Evolutionary conservation across 2,113 vertebrate species (phyloP), one percentile per base, ranked within the genome.

Genomic region (Passer montanus): DNA sequence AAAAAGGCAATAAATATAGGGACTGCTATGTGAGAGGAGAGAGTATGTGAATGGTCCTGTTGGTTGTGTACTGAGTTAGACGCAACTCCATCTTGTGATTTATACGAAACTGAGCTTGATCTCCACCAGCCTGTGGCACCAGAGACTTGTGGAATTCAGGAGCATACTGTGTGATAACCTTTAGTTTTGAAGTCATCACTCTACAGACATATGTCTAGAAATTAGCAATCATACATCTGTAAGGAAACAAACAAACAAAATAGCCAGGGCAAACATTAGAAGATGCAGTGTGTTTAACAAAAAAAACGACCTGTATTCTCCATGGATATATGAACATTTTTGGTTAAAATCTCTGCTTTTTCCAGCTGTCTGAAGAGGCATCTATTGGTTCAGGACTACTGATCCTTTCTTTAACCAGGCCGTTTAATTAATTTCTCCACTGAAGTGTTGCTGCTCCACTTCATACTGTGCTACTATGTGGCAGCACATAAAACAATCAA

Each of bases 41-140:
- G 30, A 52, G 11, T 20, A n/a, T 0, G 2, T 26, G 27, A 21
- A 22, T 1, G 0, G 33, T 73, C 19, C 35, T 73, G 2, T 22
- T 76, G 8, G 15, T 44, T 62, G 9, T 30, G 12, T 28, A 33
- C 8, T 31, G 27, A 87, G 30, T 41, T 62, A 85, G 44, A 31
- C 20, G 21, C 12, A 74, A 17, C 3, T 67, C 30, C 9, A 24
- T 43, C n/a, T 92, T 90, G 58, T 53, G 41, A 58, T 67, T 59
- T 67, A 41, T 6, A 15, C 59, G 55, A 95, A 84, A 41, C 70
- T 91, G 72, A 83, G 37, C 24, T 73, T 4, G 7, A 33, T 84
- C 44, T 90, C 79, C 75, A 67, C 82, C 72, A 67, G 52, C 11
- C 67, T 85, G 58, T 79, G 84, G 59, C 74, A 87, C 77, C 43